Conservation (phyloP, 2,888 invertebrate species). For the Cloeon dipterum region DNA sequence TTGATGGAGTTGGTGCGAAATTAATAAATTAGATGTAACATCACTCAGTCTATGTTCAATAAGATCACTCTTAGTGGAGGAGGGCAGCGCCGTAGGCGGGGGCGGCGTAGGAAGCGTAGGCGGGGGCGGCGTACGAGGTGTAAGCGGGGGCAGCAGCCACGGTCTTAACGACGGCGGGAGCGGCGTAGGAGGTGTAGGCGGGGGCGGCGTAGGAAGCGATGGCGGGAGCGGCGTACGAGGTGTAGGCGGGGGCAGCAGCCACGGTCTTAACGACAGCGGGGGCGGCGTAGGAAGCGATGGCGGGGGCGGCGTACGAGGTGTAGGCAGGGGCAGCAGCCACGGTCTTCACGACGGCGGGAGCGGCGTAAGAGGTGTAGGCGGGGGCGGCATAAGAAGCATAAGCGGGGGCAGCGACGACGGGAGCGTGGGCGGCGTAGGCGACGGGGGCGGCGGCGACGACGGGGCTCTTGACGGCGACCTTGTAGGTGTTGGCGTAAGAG, state of each 20-base stretch:
- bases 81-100: not conserved
- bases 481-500: constrained; percentile 39
- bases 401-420: constrained; percentile 1
- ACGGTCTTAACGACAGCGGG: constrained; percentile 4
- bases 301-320: not conserved
- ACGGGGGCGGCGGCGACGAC: constrained; percentile 13
- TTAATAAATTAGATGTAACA: not conserved
- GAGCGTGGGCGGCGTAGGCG: constrained; percentile 9
- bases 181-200: constrained; percentile 14
- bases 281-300: constrained; percentile 4
- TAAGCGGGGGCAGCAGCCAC: constrained; percentile 13
- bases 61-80: not conserved
- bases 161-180: constrained; percentile 10
- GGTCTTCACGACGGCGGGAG: constrained; percentile 8
- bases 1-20: not conserved
- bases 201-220: constrained; percentile 16
- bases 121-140: constrained; percentile 7
- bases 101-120: constrained; percentile 16
- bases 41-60: not conserved
- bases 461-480: constrained; percentile 18
- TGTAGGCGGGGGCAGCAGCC: no score
- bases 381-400: constrained; percentile 13
- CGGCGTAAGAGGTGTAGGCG: constrained; percentile 14
- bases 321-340: constrained; percentile 6
- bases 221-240: constrained; percentile 11